phyloP scores from a whole-genome alignment of 1,140 invertebrate genomes.

The Ceratina calcarata region DNA sequence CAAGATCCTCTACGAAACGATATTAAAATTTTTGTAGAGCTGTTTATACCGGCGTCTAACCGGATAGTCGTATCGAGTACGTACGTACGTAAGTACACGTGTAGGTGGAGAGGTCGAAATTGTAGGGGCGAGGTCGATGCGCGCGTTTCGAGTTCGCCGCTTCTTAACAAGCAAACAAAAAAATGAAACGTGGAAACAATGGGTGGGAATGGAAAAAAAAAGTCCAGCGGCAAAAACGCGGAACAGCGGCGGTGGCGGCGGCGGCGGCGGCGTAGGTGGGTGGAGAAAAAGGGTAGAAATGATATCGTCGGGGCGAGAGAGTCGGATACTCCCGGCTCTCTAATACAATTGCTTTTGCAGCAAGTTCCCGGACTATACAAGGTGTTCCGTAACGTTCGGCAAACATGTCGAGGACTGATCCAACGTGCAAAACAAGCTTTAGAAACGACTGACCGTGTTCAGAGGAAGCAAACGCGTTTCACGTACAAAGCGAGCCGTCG shows the following conservation, averaged over 20 bases:
- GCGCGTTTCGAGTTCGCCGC: background rate
- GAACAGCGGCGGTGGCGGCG: background rate
- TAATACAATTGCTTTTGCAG: constrained; percentile 64
- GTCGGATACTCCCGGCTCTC: background rate
- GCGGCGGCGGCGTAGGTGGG: background rate
- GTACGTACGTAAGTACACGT: too few relatives aligned
- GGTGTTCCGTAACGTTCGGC: too few relatives aligned
- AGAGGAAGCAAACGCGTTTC: too few relatives aligned
- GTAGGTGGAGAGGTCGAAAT: background rate
- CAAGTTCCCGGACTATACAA: constrained; percentile 47
- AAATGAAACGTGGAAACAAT: constrained; percentile 27
- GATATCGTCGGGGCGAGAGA: background rate
- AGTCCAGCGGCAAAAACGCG: constrained; percentile 3
- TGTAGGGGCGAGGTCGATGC: background rate
- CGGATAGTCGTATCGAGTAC: background rate
- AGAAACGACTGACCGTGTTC: too few relatives aligned
- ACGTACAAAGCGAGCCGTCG: too few relatives aligned
- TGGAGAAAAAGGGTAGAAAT: background rate
- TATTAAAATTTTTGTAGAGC: background rate
- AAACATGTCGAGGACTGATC: too few relatives aligned
- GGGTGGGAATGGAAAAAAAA: constrained; percentile 14
- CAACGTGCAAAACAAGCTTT: too few relatives aligned
- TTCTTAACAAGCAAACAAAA: constrained; percentile 20
- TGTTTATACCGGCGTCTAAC: background rate
- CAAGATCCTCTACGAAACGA: background rate